Base-by-base conservation (phyloP, 2,797 vertebrate genomes). In the Haliaeetus albicilla region DNA sequence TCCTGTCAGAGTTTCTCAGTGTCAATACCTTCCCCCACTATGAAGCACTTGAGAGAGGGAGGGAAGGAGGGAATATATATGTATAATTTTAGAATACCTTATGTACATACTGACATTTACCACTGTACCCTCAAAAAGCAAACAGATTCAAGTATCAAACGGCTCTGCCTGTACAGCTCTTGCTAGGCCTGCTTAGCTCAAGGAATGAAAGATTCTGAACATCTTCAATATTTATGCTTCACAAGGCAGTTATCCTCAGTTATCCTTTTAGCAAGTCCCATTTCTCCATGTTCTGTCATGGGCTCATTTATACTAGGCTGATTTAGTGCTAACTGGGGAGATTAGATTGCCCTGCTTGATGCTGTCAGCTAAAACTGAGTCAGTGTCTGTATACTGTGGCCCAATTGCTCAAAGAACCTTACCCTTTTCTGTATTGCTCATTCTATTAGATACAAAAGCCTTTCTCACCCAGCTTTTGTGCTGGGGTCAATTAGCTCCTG, bases 401-500 rank as follows among this genome's bases (percentile, higher is more conserved):
- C 96, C 77, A 37, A 61, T 97, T 96, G 82, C 96, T 96, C 95
- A 87, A 43, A 96, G 94, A 97, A 87, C 95, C 95, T 96, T 94
- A 94, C 95, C 97, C 97, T 98, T 96, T 96, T 90, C 96, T 97
- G 79, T 91, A 67, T 94, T 94, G 90, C 93, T 97, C 94, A 96
- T 93, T 97, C 92, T 97, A 96, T 97, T 94, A 97, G 95, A 88
- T 95, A 97, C 96, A 96, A 97, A 97, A 98, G 91, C 90, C 96
- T 96, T 97, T 87, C 93, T 97, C 93, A 97, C 93, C 94, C 80
- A 18, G 73, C 96, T 97, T 97, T 97, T 98, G 82, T 96, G 84
- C 70, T 25, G 67, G 59, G 96, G 96, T 97, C 97, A 96, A 95
- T 94, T 96, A 97, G 87, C 89, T 94, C 96, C 96, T 96, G 96